Conservation (phyloP, 64 coral and sea anemone species). For the Montipora sp. region DNA sequence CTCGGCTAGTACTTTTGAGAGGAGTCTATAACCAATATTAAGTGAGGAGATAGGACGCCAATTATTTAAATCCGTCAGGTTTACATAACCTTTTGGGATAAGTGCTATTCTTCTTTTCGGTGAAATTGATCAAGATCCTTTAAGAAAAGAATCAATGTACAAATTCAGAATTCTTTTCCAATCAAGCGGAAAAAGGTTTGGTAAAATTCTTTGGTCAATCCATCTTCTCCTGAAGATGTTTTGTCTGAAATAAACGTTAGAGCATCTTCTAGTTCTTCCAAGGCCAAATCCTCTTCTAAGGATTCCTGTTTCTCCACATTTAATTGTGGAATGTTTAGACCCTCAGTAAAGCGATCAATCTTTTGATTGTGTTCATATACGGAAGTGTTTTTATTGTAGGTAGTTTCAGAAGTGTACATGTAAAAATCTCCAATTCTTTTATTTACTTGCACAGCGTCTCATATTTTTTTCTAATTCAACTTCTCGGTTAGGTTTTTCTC, state of each 20-base stretch:
- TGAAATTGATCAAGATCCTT: constrained; percentile 22
- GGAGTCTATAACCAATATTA: not conserved
- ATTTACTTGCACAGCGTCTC: too few species aligned
- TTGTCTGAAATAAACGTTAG: not conserved
- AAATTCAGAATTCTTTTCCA: not conserved
- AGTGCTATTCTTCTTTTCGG: constrained; percentile 27
- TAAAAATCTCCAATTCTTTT: constrained; percentile 25
- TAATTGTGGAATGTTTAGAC: not conserved
- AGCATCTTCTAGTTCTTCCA: not conserved
- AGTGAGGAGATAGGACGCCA: constrained; percentile 35
- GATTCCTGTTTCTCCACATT: not conserved
- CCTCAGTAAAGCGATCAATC: too few species aligned
- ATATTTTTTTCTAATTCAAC: too few species aligned
- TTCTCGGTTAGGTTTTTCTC: too few species aligned
- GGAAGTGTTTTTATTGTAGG: too few species aligned
- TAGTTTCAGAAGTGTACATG: not conserved
- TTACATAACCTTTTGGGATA: constrained; percentile 17
- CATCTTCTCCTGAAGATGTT: constrained; percentile 6
- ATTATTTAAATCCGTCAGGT: not conserved
- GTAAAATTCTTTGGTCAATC: not conserved
- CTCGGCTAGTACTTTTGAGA: constrained; percentile 36
- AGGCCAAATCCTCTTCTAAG: not conserved
- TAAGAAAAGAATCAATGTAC: not conserved
- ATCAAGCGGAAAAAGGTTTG: not conserved
- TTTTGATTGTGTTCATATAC: too few species aligned